A percentile compares a stretch with the other conserved stretches of the same genome.
These are phyloP conservation scores for Magallana nippona DNA, from an alignment of 2,888 invertebrate species.

Conservation along the genomic window DNA sequence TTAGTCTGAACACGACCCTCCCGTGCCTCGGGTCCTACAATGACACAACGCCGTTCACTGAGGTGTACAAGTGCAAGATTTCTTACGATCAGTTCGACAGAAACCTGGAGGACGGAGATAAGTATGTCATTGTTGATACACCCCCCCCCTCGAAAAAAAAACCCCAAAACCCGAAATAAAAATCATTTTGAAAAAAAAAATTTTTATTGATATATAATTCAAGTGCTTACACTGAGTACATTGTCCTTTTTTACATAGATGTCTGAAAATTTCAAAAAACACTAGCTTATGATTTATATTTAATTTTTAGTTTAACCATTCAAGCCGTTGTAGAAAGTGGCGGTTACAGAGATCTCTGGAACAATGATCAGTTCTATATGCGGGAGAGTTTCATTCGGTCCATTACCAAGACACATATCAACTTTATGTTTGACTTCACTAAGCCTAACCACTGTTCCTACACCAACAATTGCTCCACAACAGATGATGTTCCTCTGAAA, in stretches of 20 bases:
- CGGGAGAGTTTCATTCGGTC: background rate
- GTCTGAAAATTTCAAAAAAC: background rate
- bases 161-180: too few relatives aligned
- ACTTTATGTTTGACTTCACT: conserved; percentile 32
- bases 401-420: background rate
- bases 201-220: too few relatives aligned
- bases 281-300: background rate
- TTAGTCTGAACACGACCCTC: background rate
- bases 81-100: conserved; percentile 29
- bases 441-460: conserved; percentile 37
- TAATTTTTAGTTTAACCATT: background rate
- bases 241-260: background rate
- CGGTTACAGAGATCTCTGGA: conserved; percentile 15
- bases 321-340: background rate
- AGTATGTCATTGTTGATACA: background rate
- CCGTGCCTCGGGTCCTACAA: background rate
- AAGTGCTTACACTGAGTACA: too few relatives aligned
- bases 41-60: background rate
- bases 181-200: too few relatives aligned
- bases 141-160: too few relatives aligned
- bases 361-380: background rate
- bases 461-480: background rate
- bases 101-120: conserved; percentile 9
- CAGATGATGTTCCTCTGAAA: background rate
- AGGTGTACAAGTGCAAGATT: background rate